These are phyloP conservation scores for Nephrocerus scutellatus DNA, from an alignment of 2,888 invertebrate species.

Conservation along the genomic window DNA sequence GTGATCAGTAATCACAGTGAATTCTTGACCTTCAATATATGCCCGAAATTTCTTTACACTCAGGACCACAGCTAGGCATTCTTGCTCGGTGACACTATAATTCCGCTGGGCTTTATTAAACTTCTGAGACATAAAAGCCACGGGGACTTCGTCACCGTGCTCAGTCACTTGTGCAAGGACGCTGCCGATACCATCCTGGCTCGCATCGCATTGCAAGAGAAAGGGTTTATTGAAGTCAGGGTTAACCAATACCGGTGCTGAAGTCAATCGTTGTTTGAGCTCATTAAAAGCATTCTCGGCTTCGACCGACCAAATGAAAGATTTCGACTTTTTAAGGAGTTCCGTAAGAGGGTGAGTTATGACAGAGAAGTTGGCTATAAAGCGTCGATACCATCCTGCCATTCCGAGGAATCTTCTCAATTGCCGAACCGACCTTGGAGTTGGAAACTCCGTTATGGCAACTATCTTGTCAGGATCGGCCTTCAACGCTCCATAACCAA, in stretches of 20 bases:
- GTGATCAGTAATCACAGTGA: too few species aligned
- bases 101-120: conserved; percentile 16
- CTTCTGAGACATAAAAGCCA: conserved; percentile 18
- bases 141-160: conserved; percentile 8
- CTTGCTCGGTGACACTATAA: conserved; percentile 10
- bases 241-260: conserved; percentile 11
- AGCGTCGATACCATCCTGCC: conserved; percentile 5
- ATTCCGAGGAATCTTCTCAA: background rate
- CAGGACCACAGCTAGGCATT: conserved; percentile 11
- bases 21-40: too few species aligned
- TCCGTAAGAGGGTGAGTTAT: conserved; percentile 4
- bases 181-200: conserved; percentile 11
- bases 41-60: conserved; percentile 11
- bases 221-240: conserved; percentile 14
- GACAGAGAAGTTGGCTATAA: conserved; percentile 3
- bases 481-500: too few species aligned
- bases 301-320: background rate
- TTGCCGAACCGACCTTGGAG: background rate
- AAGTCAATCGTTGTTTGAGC: conserved; percentile 8
- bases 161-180: conserved; percentile 12
- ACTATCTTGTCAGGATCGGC: too few species aligned
- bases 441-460: too few species aligned
- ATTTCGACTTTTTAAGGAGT: background rate
- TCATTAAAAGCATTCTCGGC: conserved; percentile 6
- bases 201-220: conserved; percentile 15